Evolutionary conservation across 1,140 invertebrate genomes (phyloP).

Genomic region (Kradibia gibbosae): DNA sequence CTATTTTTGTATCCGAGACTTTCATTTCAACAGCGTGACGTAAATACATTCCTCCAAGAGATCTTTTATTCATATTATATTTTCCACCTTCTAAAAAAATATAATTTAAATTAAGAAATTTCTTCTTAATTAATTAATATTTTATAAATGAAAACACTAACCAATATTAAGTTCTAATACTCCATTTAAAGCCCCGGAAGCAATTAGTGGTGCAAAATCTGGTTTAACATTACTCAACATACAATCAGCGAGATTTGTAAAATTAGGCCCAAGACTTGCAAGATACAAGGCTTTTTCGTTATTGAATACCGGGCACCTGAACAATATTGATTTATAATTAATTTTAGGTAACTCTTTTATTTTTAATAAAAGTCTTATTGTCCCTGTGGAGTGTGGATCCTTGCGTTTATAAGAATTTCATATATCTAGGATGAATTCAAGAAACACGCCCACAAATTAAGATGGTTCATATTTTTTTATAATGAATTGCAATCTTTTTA

Average conservation of each 20-base stretch:
- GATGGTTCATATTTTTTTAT: too few species aligned
- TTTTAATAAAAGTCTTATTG: too few species aligned
- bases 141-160: constrained; percentile 43
- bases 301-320: constrained; percentile 71
- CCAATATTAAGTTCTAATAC: constrained; percentile 65
- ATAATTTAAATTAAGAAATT: constrained; percentile 24
- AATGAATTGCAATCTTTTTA: too few species aligned
- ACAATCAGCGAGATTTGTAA: constrained; percentile 72
- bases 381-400: too few species aligned
- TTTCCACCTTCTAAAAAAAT: constrained; percentile 63
- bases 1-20: constrained; percentile 65
- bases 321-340: not conserved
- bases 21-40: constrained; percentile 63
- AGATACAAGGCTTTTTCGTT: constrained; percentile 71
- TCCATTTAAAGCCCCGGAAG: constrained; percentile 68
- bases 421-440: too few species aligned
- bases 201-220: constrained; percentile 70
- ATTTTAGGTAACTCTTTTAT: too few species aligned
- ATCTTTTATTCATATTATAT: constrained; percentile 62
- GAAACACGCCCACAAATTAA: too few species aligned
- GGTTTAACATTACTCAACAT: constrained; percentile 69
- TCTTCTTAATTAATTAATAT: not conserved
- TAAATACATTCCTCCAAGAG: constrained; percentile 64
- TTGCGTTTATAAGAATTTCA: too few species aligned
- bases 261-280: constrained; percentile 73